These are phyloP conservation scores for Ceratosolen solmsi DNA, from an alignment of 1,140 invertebrate species.

Conservation along the genomic window DNA sequence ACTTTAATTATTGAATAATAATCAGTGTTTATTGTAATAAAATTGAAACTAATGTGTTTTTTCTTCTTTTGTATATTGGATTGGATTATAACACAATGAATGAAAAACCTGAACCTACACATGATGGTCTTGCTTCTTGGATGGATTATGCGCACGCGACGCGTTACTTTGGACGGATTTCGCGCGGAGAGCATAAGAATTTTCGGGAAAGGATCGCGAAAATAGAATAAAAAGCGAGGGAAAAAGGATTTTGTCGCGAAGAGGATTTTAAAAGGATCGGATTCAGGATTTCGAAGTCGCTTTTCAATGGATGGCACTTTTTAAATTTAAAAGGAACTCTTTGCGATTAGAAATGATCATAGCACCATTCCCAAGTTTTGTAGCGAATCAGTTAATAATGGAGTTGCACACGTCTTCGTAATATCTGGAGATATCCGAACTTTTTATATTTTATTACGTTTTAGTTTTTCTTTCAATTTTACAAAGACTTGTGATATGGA, in stretches of 20 bases:
- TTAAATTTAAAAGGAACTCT: conserved; percentile 52
- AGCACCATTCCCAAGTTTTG: conserved; percentile 52
- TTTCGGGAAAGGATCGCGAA: conserved; percentile 56
- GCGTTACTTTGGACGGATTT: conserved; percentile 70
- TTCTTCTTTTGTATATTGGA: conserved; percentile 76
- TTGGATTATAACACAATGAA: conserved; percentile 75
- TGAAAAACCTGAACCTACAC: conserved; percentile 74
- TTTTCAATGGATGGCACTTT: conserved; percentile 33
- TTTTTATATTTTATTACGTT: conserved; percentile 3
- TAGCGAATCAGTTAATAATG: conserved; percentile 35
- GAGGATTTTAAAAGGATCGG: conserved; percentile 51
- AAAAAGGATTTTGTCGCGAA: conserved; percentile 50
- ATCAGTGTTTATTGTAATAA: conserved; percentile 43
- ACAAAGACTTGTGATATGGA: conserved; percentile 26
- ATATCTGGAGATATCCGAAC: conserved; percentile 38
- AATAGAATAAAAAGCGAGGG: conserved; percentile 43
- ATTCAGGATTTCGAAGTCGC: conserved; percentile 43
- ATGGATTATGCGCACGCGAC: conserved; percentile 69
- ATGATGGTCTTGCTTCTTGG: conserved; percentile 71
- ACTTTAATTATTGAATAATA: conserved; percentile 40
- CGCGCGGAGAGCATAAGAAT: conserved; percentile 64
- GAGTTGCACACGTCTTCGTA: conserved; percentile 44
- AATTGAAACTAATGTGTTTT: conserved; percentile 73
- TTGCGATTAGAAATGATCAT: conserved; percentile 50
- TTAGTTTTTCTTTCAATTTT: conserved; percentile 32